Conservation (phyloP, 2,113 vertebrate genomes). For the Tamias sibiricus region DNA sequence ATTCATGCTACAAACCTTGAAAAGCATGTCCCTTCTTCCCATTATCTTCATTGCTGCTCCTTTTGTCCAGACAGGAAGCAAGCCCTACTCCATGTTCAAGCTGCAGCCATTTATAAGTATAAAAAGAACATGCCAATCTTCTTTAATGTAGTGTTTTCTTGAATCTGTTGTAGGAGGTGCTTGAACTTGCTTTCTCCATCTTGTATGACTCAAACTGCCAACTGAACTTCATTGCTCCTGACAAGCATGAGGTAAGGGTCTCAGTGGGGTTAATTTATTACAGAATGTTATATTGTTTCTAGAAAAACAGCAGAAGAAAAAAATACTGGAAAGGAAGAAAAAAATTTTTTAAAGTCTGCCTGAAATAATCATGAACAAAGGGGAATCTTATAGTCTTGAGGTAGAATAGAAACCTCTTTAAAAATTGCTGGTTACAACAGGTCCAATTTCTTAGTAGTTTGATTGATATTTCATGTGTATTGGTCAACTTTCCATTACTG, state of each 20-base stretch:
- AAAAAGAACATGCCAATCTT: background rate
- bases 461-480: background rate
- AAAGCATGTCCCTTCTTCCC: background rate
- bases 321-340: background rate
- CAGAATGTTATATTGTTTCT: background rate
- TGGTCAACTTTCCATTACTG: background rate
- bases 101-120: background rate
- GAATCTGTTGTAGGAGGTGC: slow-evolving; percentile 92
- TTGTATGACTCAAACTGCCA: slow-evolving; percentile 98
- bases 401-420: background rate
- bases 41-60: background rate
- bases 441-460: background rate
- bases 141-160: background rate
- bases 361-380: background rate
- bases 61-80: rapidly evolving
- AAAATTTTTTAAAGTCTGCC: background rate
- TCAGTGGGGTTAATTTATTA: background rate
- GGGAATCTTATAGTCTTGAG: background rate
- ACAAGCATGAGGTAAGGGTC: slow-evolving; percentile 97
- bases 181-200: slow-evolving; percentile 98
- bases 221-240: slow-evolving; percentile 98
- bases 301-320: background rate
- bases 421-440: background rate
- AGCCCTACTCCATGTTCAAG: rapidly evolving
- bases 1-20: background rate